Evolutionary conservation across 2,113 vertebrate species (phyloP), one percentile per base, ranked within the genome.

Genomic region (Prunella fulvescens): DNA sequence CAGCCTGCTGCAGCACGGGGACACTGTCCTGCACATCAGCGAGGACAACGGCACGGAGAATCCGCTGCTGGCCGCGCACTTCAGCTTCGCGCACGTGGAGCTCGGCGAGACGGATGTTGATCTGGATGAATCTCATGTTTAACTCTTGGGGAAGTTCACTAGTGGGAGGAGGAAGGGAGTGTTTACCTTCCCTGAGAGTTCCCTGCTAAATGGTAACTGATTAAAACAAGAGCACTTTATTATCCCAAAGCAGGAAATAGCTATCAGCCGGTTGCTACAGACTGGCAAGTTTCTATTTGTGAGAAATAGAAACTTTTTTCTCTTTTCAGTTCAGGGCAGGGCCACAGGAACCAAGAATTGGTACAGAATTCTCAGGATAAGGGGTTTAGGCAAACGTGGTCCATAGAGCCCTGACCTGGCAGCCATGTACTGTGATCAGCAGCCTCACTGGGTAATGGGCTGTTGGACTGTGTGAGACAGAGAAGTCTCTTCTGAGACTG

Each of bases 61-160:
- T 90, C 99, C 99, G 8, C 97, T 99, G 87, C 98, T 99, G 88
- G 96, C 98, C 25, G 58, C 97, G 93, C 98, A 96, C 82, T 98
- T 87, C 97, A 96, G 94, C 40, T 98, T 97, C 25, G 90, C 97
- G 0, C 98, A 99, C 0, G 97, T 99, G 7, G 98, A 99, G 96
- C 96, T 98, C 14, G 98, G 96, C 57, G 98, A 98, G 91, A 97
- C 97, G 0, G 98, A 98, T 0, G 40, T 95, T 2, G 97, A 98
- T 79, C 97, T 99, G 19, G 99, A 99, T 33, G 99, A 99, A 95
- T 99, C 99, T 69, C 99, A 99, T 1, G 99, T 99, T 90, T 99
- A 98, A 98, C 37, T 57, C 85, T 5, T 4, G 16, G 64, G 76
- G 58, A 70, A 54, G 56, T 9, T 39, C 51, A 7, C 35, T 1